Conservation (phyloP, 2,888 invertebrate genomes). For the Plebejus argus region DNA sequence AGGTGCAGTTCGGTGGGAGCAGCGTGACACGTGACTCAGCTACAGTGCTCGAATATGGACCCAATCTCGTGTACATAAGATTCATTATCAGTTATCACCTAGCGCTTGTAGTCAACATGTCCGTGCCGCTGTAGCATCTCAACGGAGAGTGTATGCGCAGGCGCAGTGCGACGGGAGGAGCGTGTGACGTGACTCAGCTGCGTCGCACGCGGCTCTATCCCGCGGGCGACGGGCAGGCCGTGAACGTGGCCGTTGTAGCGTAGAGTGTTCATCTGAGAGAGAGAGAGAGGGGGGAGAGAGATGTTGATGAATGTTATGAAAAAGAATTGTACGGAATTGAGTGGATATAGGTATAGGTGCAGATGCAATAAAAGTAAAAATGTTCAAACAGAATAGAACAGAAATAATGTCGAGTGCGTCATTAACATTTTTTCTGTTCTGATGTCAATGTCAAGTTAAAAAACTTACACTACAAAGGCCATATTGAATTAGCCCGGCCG, state of each 20-base stretch:
- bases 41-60: constrained; percentile 37
- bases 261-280: constrained; percentile 62
- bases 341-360: no score
- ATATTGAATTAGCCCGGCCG: no score
- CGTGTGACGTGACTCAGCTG: constrained; percentile 68
- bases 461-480: no score
- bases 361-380: no score
- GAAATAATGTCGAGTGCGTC: no score
- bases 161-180: constrained; percentile 68
- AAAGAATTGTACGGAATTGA: not conserved
- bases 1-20: constrained; percentile 70
- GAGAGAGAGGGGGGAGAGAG: not conserved
- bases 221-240: constrained; percentile 47
- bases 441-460: no score
- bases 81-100: not conserved
- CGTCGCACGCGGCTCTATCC: constrained; percentile 60
- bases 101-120: constrained; percentile 59
- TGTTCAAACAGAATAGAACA: no score
- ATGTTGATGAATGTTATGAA: not conserved
- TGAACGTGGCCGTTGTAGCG: constrained; percentile 61
- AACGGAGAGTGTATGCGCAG: constrained; percentile 66
- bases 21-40: constrained; percentile 68
- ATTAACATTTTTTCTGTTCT: no score
- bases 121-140: constrained; percentile 73
- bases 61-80: not conserved